Conservation (phyloP, 2,888 invertebrate genomes). For the Prosopocoilus inquinatus region DNA sequence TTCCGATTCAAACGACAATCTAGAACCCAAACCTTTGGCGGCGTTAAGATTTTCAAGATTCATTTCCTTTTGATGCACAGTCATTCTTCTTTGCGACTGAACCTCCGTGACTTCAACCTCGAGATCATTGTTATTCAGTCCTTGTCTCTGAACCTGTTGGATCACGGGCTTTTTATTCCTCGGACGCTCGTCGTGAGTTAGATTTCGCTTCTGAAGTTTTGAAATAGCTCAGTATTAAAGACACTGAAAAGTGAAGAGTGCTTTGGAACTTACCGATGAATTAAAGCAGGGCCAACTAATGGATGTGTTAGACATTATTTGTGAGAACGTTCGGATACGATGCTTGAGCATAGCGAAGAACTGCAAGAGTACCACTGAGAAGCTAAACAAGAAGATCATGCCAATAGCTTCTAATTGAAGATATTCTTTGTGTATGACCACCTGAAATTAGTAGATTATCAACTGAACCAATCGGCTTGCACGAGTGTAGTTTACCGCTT, state of each 20-base stretch:
- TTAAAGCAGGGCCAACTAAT: not conserved
- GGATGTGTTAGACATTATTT: slow-evolving; percentile 67
- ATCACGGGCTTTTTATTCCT: too few relatives aligned
- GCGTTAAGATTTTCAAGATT: not conserved
- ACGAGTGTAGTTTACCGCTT: not conserved
- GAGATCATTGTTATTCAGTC: too few relatives aligned
- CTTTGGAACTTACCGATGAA: not conserved
- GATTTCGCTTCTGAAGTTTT: too few relatives aligned
- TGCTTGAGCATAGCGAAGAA: slow-evolving; percentile 75
- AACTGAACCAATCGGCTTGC: not conserved
- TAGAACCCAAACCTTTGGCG: not conserved
- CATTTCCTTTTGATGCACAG: too few relatives aligned
- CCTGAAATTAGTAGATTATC: slow-evolving; percentile 41
- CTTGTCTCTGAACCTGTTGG: too few relatives aligned
- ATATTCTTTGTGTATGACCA: slow-evolving; percentile 57
- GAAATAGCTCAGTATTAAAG: too few relatives aligned
- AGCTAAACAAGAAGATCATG: slow-evolving; percentile 70
- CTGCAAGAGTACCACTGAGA: slow-evolving; percentile 69
- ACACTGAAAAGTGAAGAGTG: too few relatives aligned
- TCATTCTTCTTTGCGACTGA: too few relatives aligned
- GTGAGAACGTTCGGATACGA: slow-evolving; percentile 71
- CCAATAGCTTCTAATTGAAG: slow-evolving; percentile 71
- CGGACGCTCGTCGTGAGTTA: too few relatives aligned
- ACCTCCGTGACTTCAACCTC: too few relatives aligned
- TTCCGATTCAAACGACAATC: too few relatives aligned